Conservation (phyloP, 2,797 vertebrate species). For the Nothura maculosa region DNA sequence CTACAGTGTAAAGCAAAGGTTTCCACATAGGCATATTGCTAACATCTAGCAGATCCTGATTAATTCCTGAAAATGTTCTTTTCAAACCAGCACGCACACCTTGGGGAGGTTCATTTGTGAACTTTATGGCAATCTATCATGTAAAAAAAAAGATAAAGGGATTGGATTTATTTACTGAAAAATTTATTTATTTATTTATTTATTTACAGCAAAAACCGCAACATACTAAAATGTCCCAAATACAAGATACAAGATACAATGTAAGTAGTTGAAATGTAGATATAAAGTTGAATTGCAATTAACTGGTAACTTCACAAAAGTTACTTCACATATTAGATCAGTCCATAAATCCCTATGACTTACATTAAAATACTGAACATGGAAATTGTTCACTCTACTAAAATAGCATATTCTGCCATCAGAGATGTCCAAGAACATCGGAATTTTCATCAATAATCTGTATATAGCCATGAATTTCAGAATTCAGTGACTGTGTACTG, state of each 20-base stretch:
- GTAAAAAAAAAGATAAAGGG: constrained; percentile 37
- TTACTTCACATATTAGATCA: not conserved
- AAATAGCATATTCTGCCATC: not conserved
- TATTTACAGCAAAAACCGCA: not conserved
- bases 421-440: not conserved
- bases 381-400: not conserved
- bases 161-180: constrained; percentile 39
- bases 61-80: constrained; percentile 88
- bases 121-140: constrained; percentile 82
- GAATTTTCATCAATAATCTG: not conserved
- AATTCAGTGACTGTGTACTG: not conserved
- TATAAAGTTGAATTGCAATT: not conserved
- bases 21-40: constrained; percentile 87
- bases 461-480: not conserved
- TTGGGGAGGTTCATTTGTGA: constrained; percentile 90
- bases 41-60: constrained; percentile 85
- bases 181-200: no score
- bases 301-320: not conserved
- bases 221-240: not conserved
- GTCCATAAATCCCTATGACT: not conserved
- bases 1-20: constrained; percentile 87
- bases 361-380: not conserved
- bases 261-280: not conserved
- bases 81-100: constrained; percentile 87
- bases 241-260: not conserved